Base-by-base conservation (phyloP, 2,797 vertebrate genomes). In the Crenichthys baileyi region DNA sequence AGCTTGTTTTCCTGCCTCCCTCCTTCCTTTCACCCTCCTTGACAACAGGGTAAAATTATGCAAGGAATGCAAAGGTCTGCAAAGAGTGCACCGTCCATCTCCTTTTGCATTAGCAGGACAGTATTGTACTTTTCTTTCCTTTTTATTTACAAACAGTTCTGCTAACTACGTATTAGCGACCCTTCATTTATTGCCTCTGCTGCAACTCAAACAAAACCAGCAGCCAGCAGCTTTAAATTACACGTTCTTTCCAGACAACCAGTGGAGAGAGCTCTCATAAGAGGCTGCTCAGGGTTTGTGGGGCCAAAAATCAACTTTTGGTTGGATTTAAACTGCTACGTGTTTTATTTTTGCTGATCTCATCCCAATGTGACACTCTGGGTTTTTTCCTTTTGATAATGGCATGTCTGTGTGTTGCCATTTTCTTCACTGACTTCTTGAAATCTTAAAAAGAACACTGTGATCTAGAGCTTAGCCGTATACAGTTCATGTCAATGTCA, bases 31-130 rank as follows among this genome's bases (percentile, higher is more conserved):
- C 86, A 85, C 63, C 71, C 83, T 81, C 73, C 83, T 82, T 83
- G 83, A 88, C 92, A 87, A 86, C 89, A 90, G 78, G 73, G 60
- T 87, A 78, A 90, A 89, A 90, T 92, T 91, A 92, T 91, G 89
- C 86, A 82, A 90, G 86, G 89, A 92, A 90, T 93, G 87, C 86
- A 83, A 83, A 79, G 78, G 77, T 77, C 82, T 83, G 83, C 81
- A 82, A 87, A 87, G 55, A 81, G 78, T 56, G 72, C 78, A 78
- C 67, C 4, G 72, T 60, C 82, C 79, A 74, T 72, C 76, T 87
- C 53, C 55, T 77, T 46, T 18, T 84, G 77, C 79, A 80, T 53
- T 58, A 73, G 68, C 36, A 48, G 24, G 56, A 22, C 12, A 56
- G 68, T 5, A 7, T 53, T 46, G n/a, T 2, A 51, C 15, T 11